Conservation (phyloP, 1,140 invertebrate genomes). For the Tetragnatha versicolor region DNA sequence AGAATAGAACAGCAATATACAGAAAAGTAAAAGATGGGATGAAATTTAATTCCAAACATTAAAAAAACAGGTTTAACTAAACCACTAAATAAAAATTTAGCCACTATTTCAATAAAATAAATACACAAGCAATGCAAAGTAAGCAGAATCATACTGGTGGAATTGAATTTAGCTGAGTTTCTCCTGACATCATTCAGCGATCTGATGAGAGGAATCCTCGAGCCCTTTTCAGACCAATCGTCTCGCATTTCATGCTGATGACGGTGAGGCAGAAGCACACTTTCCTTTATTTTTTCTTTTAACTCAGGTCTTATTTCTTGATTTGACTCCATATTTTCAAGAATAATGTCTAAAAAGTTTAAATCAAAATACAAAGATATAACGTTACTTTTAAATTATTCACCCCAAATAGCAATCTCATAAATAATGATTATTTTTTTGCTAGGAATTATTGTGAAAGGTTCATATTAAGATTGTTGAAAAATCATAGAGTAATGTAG, state of each 20-base stretch:
- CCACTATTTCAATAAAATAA: neutral
- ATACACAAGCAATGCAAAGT: neutral
- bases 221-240: slow-evolving; percentile 42
- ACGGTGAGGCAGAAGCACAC: slow-evolving; percentile 85
- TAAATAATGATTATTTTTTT: too few relatives aligned
- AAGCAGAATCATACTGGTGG: slow-evolving; percentile 2
- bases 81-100: neutral
- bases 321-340: slow-evolving; percentile 31
- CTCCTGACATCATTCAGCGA: slow-evolving; percentile 94
- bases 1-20: too few relatives aligned
- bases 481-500: too few relatives aligned
- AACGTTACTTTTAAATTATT: too few relatives aligned
- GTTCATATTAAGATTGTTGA: too few relatives aligned
- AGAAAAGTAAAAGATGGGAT: too few relatives aligned
- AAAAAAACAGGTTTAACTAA: neutral
- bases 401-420: too few relatives aligned
- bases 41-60: neutral
- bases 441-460: too few relatives aligned
- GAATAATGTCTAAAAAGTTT: slow-evolving; percentile 7
- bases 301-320: slow-evolving; percentile 35
- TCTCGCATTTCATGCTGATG: slow-evolving; percentile 83
- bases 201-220: slow-evolving; percentile 87
- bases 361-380: too few relatives aligned
- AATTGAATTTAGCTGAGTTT: slow-evolving; percentile 66
- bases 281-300: slow-evolving; percentile 80